Percentiles rank a stretch among this genome's conserved stretches.
Conservation (phyloP, 2,797 vertebrate genomes). For the Threskiornis aethiopicus region DNA sequence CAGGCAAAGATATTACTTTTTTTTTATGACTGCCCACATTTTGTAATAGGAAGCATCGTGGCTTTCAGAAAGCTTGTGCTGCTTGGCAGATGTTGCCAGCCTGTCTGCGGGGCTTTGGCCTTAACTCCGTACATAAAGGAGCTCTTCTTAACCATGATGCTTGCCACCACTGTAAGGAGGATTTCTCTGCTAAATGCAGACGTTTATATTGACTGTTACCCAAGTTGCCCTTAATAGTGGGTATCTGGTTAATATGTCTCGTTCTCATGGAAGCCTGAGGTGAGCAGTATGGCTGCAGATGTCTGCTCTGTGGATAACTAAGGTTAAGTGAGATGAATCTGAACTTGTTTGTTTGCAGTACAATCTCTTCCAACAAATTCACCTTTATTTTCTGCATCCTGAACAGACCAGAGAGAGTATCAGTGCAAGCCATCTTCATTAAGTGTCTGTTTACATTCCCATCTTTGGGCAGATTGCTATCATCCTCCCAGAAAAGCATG, state of each 20-base stretch:
- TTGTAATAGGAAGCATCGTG: background rate
- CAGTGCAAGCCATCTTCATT: slow-evolving; percentile 12
- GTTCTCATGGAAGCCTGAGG: background rate
- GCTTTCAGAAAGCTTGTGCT: background rate
- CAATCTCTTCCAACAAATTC: background rate
- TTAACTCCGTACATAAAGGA: background rate
- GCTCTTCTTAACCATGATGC: background rate
- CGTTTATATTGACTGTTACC: background rate
- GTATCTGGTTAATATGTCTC: background rate
- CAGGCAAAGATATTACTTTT: background rate
- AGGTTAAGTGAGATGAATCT: background rate
- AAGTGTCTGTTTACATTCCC: slow-evolving; percentile 15
- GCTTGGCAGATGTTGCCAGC: background rate
- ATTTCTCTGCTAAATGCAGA: background rate
- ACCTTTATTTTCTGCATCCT: slow-evolving; percentile 20
- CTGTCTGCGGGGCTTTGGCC: background rate
- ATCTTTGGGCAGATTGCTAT: background rate
- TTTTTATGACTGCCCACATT: background rate
- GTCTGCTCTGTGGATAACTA: background rate
- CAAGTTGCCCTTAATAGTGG: background rate
- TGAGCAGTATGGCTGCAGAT: background rate
- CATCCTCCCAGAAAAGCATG: background rate
- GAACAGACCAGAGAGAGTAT: background rate
- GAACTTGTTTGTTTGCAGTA: background rate
- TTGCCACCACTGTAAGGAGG: background rate